Conservation (phyloP, 2,888 invertebrate species). For the Meteorus cinctellus region DNA sequence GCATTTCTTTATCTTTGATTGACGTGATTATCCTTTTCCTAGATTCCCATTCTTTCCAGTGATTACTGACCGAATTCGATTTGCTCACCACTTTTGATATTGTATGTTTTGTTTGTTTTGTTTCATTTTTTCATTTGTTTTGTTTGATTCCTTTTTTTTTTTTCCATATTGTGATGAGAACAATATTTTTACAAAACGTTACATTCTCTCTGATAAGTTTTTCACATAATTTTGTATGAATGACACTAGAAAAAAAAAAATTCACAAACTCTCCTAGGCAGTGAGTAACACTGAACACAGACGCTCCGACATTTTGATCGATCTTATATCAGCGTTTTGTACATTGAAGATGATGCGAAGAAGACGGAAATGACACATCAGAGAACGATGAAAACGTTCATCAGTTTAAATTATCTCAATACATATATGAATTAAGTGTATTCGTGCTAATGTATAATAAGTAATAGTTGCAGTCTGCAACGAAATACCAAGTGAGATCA, state of each 20-base stretch:
- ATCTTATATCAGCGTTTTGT: background rate
- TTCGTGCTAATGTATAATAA: background rate
- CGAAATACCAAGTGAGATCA: background rate
- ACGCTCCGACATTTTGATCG: constrained; percentile 28
- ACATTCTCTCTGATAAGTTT: background rate
- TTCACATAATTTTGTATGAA: constrained; percentile 17
- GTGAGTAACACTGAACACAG: constrained; percentile 51
- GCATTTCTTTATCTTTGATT: background rate
- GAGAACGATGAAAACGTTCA: constrained; percentile 5
- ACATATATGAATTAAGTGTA: constrained; percentile 30
- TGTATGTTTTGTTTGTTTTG: background rate
- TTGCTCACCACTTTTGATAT: background rate
- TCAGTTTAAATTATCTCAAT: constrained; percentile 18
- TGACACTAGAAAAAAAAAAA: constrained; percentile 19
- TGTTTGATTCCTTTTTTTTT: no score
- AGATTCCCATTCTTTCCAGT: background rate
- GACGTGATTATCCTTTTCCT: background rate
- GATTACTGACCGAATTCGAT: background rate
- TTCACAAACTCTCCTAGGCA: constrained; percentile 43
- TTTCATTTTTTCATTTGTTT: background rate
- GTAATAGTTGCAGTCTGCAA: background rate
- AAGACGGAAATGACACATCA: background rate
- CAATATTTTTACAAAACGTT: constrained; percentile 22
- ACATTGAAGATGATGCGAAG: background rate
- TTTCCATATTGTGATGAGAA: background rate